Evolutionary conservation across 2,113 vertebrate species (phyloP).

Genomic region (Naja naja): DNA sequence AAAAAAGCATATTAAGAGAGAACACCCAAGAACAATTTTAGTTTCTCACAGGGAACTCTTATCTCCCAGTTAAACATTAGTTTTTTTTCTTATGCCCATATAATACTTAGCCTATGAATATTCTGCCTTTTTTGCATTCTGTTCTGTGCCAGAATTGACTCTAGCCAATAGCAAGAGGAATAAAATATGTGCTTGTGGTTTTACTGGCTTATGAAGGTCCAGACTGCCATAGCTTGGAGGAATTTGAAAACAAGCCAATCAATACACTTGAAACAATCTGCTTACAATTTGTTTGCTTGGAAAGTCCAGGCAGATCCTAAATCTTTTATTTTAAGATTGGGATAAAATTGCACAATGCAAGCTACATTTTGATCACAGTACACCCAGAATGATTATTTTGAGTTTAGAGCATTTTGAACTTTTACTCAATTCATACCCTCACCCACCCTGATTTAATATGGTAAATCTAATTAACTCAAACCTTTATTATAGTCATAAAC

Average conservation of each 20-base stretch:
- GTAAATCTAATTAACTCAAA: not conserved
- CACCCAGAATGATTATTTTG: not conserved
- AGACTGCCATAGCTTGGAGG: not conserved
- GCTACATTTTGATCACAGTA: not conserved
- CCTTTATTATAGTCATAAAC: not conserved
- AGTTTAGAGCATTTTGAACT: not conserved
- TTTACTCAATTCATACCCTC: not conserved
- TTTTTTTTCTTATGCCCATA: not conserved
- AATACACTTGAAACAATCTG: not conserved
- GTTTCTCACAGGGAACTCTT: not conserved
- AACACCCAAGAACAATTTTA: not conserved
- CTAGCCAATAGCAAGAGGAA: not conserved
- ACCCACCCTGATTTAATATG: not conserved
- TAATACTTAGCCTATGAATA: not conserved
- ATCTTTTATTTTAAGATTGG: not conserved
- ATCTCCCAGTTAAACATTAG: not conserved
- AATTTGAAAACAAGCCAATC: not conserved
- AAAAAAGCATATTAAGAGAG: not conserved
- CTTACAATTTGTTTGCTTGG: not conserved
- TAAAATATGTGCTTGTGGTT: not conserved
- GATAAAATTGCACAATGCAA: not conserved
- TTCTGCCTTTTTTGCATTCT: not conserved
- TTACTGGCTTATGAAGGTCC: not conserved
- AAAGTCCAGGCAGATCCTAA: not conserved
- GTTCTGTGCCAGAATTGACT: not conserved